Evolutionary conservation across 2,888 invertebrate species (phyloP).

Genomic region (Drosophila subsilvestris): DNA sequence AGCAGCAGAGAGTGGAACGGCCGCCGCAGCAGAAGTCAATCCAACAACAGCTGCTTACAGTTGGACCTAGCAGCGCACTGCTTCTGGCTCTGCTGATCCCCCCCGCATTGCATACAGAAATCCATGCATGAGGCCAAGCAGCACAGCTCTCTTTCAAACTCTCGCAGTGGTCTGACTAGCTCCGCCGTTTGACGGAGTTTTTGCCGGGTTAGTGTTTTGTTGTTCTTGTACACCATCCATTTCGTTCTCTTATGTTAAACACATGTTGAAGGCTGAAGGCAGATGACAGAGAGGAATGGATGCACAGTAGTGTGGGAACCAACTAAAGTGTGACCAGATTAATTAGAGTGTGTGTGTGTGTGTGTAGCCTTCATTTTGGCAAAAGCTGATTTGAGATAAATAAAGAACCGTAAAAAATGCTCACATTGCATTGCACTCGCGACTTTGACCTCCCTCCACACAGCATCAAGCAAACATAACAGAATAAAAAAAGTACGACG

Average conservation of each 20-base stretch:
- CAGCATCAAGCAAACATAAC: constrained; percentile 24
- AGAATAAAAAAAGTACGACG: constrained; percentile 18
- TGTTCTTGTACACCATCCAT: constrained; percentile 12
- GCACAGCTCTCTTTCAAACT: constrained; percentile 8
- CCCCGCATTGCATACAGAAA: constrained; percentile 44
- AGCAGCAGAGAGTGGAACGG: constrained; percentile 58
- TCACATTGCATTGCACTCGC: constrained; percentile 52
- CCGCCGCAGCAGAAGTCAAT: constrained; percentile 41
- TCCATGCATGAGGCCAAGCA: constrained; percentile 56
- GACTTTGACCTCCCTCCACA: constrained; percentile 71
- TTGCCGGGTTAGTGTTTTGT: constrained; percentile 67
- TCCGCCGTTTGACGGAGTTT: constrained; percentile 61
- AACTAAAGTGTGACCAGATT: constrained; percentile 9
- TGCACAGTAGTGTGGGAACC: constrained; percentile 20
- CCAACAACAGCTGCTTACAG: constrained; percentile 71
- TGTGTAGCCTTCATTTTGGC: constrained; percentile 31
- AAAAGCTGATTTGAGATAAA: constrained; percentile 35
- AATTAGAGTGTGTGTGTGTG: constrained; percentile 14
- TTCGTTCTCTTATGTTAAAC: constrained; percentile 35
- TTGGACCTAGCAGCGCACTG: constrained; percentile 44
- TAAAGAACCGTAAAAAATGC: constrained; percentile 26
- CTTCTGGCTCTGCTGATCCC: constrained; percentile 49
- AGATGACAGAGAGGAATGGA: background rate
- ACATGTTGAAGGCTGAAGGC: constrained; percentile 22
- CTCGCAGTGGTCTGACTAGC: constrained; percentile 29